Base-by-base conservation (phyloP, 2,113 vertebrate genomes). In the Siniperca knerii region DNA sequence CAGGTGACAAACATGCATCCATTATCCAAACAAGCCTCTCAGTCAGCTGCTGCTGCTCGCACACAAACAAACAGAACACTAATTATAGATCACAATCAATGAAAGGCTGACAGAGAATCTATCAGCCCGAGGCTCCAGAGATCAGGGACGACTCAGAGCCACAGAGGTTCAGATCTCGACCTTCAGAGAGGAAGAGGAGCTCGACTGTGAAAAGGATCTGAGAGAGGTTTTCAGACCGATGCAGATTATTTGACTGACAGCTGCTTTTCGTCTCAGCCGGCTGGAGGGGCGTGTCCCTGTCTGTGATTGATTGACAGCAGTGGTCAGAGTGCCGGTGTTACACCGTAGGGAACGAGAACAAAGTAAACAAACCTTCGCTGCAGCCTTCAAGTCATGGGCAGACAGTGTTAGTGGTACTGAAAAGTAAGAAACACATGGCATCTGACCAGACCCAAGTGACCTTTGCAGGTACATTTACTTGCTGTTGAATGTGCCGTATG, bases 41-140 rank as follows among this genome's bases (percentile, higher is more conserved):
- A 58, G 55, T 57, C 9, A 2, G 42, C 42, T 44, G 74, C 77
- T 68, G 64, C 62, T 66, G 46, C 64, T 54, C 3, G 4, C 25
- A 33, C 84, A 54, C 72, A 64, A 73, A 83, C 79, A 79, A 79
- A 74, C 72, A 72, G 0, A n/a, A 25, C 44, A n/a, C 81, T 75
- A 84, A 77, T 84, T 83, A 77, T 75, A 81, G 73, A 89, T 66
- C 35, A 16, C 6, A 75, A 65, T 84, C 81, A 46, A 60, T 61
- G 52, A 25, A 0, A n/a, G 58, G 55, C 67, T 66, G 69, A 74
- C 74, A 77, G 80, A 4, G 83, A 60, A 83, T 73, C 77, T 35
- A 72, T 62, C n/a, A 8, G 7, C 50, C 25, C 37, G 25, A 61
- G 70, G 79, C 65, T 44, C 23, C 25, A 12, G 75, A 64, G 48